Evolutionary conservation across 2,797 vertebrate species (phyloP).

Genomic region (Lagothrix lagotricha): DNA sequence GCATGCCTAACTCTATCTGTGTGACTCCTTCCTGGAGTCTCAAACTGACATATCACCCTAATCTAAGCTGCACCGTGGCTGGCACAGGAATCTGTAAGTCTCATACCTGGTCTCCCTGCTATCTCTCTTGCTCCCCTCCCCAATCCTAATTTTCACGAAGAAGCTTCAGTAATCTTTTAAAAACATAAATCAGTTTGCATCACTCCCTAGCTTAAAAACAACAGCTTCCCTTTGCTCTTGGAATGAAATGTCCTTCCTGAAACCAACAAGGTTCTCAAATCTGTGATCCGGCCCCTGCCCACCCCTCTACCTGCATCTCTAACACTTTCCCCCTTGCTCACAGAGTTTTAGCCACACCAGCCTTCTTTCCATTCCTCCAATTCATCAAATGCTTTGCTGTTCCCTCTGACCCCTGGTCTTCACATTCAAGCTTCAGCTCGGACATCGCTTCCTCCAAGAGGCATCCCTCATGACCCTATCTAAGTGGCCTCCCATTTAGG

Average conservation of each 20-base stretch:
- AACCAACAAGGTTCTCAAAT: background rate
- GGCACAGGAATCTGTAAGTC: background rate
- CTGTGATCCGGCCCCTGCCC: rapidly evolving
- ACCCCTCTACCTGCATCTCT: background rate
- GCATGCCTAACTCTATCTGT: rapidly evolving
- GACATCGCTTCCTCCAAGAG: background rate
- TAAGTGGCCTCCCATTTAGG: background rate
- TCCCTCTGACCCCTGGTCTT: too few relatives aligned
- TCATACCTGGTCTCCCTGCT: too few relatives aligned
- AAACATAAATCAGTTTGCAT: too few relatives aligned
- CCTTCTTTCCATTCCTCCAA: rapidly evolving
- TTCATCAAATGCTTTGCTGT: rapidly evolving
- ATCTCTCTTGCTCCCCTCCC: background rate
- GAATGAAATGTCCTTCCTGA: rapidly evolving
- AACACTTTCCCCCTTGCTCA: rapidly evolving
- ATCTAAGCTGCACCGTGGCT: rapidly evolving
- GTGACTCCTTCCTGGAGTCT: background rate
- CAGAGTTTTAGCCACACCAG: rapidly evolving
- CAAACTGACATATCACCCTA: rapidly evolving
- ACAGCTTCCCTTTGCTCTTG: background rate
- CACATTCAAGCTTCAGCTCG: background rate
- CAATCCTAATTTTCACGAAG: background rate
- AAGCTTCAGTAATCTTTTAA: too few relatives aligned
- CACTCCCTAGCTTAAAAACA: background rate
- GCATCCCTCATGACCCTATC: background rate